Evolutionary conservation across 2,797 vertebrate genomes (phyloP).

Genomic region (Pangasius larnaudii): DNA sequence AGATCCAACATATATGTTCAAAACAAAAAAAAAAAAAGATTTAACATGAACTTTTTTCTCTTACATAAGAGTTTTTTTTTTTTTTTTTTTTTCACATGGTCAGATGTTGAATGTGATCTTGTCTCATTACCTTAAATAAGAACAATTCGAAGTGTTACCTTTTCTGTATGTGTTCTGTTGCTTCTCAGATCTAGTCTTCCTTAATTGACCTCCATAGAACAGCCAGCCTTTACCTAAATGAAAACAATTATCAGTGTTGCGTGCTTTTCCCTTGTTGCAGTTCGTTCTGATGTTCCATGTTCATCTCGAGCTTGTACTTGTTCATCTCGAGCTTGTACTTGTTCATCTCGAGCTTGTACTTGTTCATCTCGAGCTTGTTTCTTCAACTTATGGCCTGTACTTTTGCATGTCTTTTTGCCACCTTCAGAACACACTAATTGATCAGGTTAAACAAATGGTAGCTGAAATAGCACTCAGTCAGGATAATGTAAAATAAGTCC

Average conservation of each 20-base stretch:
- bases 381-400: not conserved
- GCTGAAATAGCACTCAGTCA: not conserved
- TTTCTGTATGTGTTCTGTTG: constrained; percentile 2
- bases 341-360: no score
- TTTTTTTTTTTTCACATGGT: not conserved
- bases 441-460: not conserved
- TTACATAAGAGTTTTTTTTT: not conserved
- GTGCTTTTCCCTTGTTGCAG: not conserved
- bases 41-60: not conserved
- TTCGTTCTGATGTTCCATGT: not conserved
- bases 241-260: not conserved
- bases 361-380: no score
- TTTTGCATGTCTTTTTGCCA: not conserved
- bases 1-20: constrained; percentile 42
- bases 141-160: not conserved
- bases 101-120: constrained; percentile 22
- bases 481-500: not conserved
- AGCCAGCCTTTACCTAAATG: not conserved
- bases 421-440: not conserved
- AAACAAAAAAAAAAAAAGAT: constrained; percentile 16
- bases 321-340: no score
- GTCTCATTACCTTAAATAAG: constrained; percentile 16
- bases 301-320: no score
- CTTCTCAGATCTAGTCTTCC: constrained; percentile 9
- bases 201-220: not conserved